Evolutionary conservation across 2,888 invertebrate genomes (phyloP).

Genomic region (Acanthococcus lagerstroemiae): DNA sequence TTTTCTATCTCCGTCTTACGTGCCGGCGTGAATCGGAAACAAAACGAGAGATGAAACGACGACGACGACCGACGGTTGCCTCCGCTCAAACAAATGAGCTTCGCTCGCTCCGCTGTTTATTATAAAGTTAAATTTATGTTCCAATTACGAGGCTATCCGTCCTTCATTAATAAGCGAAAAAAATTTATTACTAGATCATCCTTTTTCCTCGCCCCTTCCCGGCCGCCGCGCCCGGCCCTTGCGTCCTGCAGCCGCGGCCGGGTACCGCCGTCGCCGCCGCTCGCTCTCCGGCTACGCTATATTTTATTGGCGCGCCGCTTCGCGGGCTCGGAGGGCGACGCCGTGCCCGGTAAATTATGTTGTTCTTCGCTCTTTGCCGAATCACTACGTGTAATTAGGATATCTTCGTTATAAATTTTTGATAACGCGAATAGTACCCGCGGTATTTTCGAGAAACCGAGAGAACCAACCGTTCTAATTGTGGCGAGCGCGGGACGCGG

Average conservation of each 20-base stretch:
- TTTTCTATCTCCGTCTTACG: neutral
- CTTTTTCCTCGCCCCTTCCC: slow-evolving; percentile 2
- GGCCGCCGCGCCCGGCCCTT: no score
- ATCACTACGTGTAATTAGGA: slow-evolving; percentile 4
- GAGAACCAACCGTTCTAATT: no score
- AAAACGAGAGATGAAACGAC: neutral
- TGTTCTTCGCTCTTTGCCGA: slow-evolving; percentile 2
- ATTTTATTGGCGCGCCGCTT: no score
- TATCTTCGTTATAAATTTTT: slow-evolving; percentile 1
- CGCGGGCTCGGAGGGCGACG: no score
- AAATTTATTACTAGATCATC: slow-evolving; percentile 30
- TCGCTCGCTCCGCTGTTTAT: slow-evolving; percentile 17
- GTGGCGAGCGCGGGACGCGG: no score
- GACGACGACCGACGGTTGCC: neutral
- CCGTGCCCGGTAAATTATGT: neutral
- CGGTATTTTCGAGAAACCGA: neutral
- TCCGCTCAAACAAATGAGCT: neutral
- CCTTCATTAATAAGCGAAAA: slow-evolving; percentile 28
- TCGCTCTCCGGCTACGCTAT: no score
- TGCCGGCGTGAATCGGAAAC: neutral
- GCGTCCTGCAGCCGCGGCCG: no score
- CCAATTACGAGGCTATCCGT: slow-evolving; percentile 28
- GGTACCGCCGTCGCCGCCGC: no score
- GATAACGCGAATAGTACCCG: neutral
- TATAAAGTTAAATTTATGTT: slow-evolving; percentile 30